Evolutionary conservation across 2,888 invertebrate genomes (phyloP).

Genomic region (Mesorhabditis spiculigera): DNA sequence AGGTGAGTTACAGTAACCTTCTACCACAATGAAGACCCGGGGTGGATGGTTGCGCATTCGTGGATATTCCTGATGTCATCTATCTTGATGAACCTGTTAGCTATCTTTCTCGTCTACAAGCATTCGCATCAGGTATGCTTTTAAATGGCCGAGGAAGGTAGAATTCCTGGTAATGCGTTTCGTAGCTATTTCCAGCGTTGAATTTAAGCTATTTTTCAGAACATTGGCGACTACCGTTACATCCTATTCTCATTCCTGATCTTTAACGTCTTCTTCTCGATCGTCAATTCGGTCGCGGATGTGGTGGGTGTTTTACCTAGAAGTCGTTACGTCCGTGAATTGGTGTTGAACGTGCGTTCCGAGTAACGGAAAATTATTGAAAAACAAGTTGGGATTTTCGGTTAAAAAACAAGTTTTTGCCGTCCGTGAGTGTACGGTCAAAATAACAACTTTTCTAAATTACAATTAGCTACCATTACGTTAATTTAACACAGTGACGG

Average conservation of each 20-base stretch:
- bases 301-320: background rate
- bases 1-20: background rate
- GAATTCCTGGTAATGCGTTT: no score
- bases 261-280: slow-evolving; percentile 1
- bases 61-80: background rate
- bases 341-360: no score
- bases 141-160: no score
- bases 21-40: background rate
- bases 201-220: background rate
- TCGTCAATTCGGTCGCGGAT: background rate
- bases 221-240: slow-evolving; percentile 1
- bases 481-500: no score
- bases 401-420: no score
- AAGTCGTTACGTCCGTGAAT: background rate
- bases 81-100: background rate
- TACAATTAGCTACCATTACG: no score
- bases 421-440: no score
- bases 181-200: background rate
- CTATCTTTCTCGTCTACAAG: background rate
- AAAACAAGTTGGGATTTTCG: no score
- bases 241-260: background rate
- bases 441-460: no score
- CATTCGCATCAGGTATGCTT: background rate
- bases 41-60: background rate
- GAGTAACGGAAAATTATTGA: no score